These are phyloP conservation scores for Leptinotarsa defecta DNA, from an alignment of 1,140 invertebrate genomes.

Conservation along the genomic window DNA sequence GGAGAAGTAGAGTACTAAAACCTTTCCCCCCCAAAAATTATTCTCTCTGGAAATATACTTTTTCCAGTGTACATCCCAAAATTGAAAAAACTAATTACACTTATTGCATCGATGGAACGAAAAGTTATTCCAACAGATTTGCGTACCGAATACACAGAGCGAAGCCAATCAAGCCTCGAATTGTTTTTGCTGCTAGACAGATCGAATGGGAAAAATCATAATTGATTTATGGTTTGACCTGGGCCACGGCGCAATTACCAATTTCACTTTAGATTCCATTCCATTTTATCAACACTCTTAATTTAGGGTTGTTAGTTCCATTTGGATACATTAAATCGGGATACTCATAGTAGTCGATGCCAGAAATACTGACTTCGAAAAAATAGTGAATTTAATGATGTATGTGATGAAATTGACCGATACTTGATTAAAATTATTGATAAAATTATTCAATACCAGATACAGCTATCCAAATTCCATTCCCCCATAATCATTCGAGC, in stretches of 20 bases:
- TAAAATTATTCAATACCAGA: no score
- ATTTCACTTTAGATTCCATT: neutral
- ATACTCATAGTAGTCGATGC: no score
- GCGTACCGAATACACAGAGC: conserved; percentile 4
- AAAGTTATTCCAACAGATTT: conserved; percentile 7
- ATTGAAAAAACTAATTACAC: neutral
- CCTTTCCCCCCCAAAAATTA: no score
- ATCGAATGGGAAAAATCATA: conserved; percentile 4
- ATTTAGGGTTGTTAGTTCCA: neutral
- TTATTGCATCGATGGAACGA: neutral
- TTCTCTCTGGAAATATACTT: no score
- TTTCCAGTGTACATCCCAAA: neutral
- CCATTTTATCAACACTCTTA: neutral
- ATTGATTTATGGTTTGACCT: neutral
- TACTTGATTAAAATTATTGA: no score
- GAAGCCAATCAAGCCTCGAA: conserved; percentile 16
- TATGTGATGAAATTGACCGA: no score
- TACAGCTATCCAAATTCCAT: no score
- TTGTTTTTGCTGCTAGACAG: conserved; percentile 12
- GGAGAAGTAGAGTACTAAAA: no score
- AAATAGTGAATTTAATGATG: no score
- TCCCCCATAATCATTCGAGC: no score
- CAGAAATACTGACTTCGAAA: no score
- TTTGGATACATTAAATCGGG: neutral
- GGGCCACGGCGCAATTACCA: neutral